Evolutionary conservation across 2,113 vertebrate species (phyloP), one percentile per base, ranked within the genome.

Genomic region (Apodemus sylvaticus): DNA sequence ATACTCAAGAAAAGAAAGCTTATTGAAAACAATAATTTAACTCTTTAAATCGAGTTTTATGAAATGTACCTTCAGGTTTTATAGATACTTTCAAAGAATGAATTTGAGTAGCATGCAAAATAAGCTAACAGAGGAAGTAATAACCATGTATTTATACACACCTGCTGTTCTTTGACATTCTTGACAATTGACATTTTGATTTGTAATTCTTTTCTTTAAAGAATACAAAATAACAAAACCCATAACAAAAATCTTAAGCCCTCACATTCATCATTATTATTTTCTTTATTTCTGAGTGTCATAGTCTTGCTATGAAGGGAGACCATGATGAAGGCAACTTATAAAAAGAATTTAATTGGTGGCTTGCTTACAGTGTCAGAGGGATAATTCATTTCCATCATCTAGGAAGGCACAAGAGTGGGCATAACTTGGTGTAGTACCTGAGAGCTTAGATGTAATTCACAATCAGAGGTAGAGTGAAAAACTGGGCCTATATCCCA

Each of bases 271-370:
- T 83, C 9, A 55, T 73, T 86, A 24, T 79, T 93, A 71, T 90
- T 90, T 96, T 89, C 90, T 95, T 83, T 55, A 81, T 55, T n/a
- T 34, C 34, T n/a, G 78, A 55, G 51, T 58, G 5, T 81, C 34
- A 81, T 24, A 24, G 53, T 55, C 36, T 36, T 81, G 10, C 51
- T 34, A 19, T 48, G 34, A 79, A 79, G 17, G 10, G 19, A 55
- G 7, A n/a, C 0, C 34, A 81, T 81, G 51, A n/a, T 4, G 0
- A 13, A 24, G 19, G 78, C 5, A 58, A 53, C 13, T 10, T 78
- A 34, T 10, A 11, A 36, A 36, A 53, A n/a, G 31, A 4, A 79
- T 55, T 79, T 36, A 79, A n/a, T 79, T 55, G 17, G 17, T 79
- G 48, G 4, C 16, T 22, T 36, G 17, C 1, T 55, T 55, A 20